A percentile compares a stretch with the other conserved stretches of the same genome.
Evolutionary conservation across 2,797 vertebrate species (phyloP).

Genomic region (Notamacropus eugenii): DNA sequence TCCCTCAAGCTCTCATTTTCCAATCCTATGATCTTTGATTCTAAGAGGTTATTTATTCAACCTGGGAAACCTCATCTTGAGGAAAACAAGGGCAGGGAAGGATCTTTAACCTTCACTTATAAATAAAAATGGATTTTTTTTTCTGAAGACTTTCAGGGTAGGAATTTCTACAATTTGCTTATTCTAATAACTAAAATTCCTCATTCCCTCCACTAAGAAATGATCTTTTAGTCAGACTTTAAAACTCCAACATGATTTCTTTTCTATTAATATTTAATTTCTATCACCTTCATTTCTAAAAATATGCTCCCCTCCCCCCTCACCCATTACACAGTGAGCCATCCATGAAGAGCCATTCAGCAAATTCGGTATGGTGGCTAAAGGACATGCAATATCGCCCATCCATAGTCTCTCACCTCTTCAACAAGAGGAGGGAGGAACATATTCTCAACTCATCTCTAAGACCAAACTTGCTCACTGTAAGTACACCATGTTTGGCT

Average conservation of each 20-base stretch:
- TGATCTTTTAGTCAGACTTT: slow-evolving; percentile 40
- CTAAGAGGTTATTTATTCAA: neutral
- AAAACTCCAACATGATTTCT: slow-evolving; percentile 20
- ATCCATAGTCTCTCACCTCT: neutral
- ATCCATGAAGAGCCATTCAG: neutral
- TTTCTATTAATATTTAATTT: neutral
- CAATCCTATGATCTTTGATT: neutral
- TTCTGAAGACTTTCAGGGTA: slow-evolving; percentile 32
- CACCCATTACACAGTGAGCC: neutral
- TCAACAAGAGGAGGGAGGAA: neutral
- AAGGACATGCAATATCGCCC: neutral
- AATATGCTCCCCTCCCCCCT: neutral
- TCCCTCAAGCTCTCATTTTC: neutral
- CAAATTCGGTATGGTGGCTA: neutral
- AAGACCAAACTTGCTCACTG: neutral
- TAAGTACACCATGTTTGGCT: neutral
- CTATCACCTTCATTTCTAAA: neutral
- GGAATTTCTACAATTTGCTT: neutral
- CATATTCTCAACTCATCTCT: neutral
- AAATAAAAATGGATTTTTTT: neutral
- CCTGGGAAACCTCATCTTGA: neutral
- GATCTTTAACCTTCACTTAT: neutral
- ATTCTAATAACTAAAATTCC: neutral
- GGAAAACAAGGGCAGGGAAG: neutral
- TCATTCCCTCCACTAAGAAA: slow-evolving; percentile 50